These are phyloP conservation scores for Drosophila lini DNA, from an alignment of 1,140 invertebrate genomes.

Conservation along the genomic window DNA sequence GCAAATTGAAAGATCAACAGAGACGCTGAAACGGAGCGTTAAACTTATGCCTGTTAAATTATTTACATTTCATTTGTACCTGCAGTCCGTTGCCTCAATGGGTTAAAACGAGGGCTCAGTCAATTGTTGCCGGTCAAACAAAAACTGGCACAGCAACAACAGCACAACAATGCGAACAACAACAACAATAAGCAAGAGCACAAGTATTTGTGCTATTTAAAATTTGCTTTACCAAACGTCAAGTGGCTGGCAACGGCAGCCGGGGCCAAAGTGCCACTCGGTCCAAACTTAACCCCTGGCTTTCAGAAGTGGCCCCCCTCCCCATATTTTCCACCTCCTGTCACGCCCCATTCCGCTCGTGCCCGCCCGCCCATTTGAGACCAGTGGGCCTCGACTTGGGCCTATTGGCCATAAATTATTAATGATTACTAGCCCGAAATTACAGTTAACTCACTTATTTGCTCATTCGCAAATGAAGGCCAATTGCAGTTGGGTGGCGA, in stretches of 20 bases:
- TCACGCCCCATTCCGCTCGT: conserved; percentile 2
- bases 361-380: conserved; percentile 1
- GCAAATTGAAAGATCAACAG: conserved; percentile 49
- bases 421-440: conserved; percentile 81
- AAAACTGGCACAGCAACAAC: conserved; percentile 66
- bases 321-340: neutral
- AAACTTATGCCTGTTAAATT: conserved; percentile 46
- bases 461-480: conserved; percentile 82
- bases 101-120: conserved; percentile 55
- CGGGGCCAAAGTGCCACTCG: conserved; percentile 64
- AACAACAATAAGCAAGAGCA: conserved; percentile 37
- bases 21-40: conserved; percentile 13
- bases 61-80: conserved; percentile 57
- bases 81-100: conserved; percentile 42
- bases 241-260: conserved; percentile 68
- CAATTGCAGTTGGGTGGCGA: conserved; percentile 55
- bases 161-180: conserved; percentile 28
- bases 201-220: conserved; percentile 75
- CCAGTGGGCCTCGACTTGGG: conserved; percentile 14
- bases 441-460: conserved; percentile 82
- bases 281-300: conserved; percentile 44
- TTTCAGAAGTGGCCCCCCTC: neutral
- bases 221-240: conserved; percentile 74
- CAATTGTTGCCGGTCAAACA: conserved; percentile 74
- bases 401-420: conserved; percentile 80